Evolutionary conservation across 1,140 invertebrate species (phyloP).

Genomic region (Antheraea mylitta): DNA sequence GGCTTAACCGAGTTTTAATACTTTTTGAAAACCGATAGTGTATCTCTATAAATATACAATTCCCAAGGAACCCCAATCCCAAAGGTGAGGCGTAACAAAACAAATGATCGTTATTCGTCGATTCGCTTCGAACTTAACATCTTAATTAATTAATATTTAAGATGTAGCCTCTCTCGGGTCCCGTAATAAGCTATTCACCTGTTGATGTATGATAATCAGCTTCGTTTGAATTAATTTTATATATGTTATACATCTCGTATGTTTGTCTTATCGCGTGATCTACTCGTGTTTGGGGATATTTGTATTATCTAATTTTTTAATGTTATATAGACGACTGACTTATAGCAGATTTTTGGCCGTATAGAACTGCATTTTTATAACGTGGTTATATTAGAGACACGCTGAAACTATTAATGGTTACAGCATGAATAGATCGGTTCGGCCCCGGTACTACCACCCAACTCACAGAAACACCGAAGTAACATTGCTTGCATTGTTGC

Average conservation of each 20-base stretch:
- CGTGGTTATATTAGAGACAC: too few relatives aligned
- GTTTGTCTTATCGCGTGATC: not conserved
- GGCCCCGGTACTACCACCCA: too few relatives aligned
- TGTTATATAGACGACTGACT: not conserved
- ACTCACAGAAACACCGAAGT: too few relatives aligned
- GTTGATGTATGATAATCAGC: constrained; percentile 4
- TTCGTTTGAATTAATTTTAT: constrained; percentile 11
- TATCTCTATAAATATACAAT: too few relatives aligned
- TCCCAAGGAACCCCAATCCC: constrained; percentile 6
- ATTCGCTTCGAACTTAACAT: constrained; percentile 33
- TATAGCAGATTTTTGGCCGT: not conserved
- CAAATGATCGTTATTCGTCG: constrained; percentile 23
- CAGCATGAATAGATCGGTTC: too few relatives aligned
- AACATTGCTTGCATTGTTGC: too few relatives aligned
- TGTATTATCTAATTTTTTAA: not conserved
- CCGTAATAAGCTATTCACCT: constrained; percentile 25
- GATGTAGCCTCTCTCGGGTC: not conserved
- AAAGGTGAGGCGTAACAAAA: constrained; percentile 29
- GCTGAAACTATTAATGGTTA: too few relatives aligned
- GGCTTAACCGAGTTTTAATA: too few relatives aligned
- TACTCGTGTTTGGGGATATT: not conserved
- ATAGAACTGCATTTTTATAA: too few relatives aligned
- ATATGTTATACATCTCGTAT: not conserved
- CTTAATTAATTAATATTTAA: constrained; percentile 48
- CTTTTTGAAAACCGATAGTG: too few relatives aligned